Percentiles rank a stretch among this genome's conserved stretches.
These are phyloP conservation scores for Onychomys torridus DNA, from an alignment of 2,797 vertebrate genomes.

Conservation along the genomic window DNA sequence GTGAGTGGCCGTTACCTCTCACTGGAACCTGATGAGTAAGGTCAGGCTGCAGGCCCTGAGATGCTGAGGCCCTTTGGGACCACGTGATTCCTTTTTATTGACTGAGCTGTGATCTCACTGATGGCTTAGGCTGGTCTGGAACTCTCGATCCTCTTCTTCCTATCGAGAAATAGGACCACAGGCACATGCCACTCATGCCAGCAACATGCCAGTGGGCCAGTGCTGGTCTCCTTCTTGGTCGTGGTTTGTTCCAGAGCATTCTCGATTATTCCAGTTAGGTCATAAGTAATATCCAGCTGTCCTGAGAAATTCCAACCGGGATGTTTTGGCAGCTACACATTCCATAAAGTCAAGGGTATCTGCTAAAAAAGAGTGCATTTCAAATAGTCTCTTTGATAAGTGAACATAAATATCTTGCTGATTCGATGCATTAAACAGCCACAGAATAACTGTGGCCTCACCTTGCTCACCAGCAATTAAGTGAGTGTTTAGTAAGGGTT, in stretches of 20 bases:
- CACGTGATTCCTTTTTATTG: background rate
- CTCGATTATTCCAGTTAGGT: background rate
- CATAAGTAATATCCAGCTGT: background rate
- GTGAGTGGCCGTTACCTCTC: background rate
- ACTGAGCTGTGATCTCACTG: background rate
- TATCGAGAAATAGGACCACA: background rate
- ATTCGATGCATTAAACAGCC: background rate
- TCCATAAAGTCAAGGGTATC: background rate
- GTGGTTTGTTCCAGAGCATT: background rate
- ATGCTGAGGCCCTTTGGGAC: background rate
- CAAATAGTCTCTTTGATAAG: background rate
- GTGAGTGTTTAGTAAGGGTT: background rate
- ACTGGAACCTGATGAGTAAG: background rate
- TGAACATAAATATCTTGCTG: background rate
- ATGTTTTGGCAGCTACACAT: background rate
- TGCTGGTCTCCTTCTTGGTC: background rate
- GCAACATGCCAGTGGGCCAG: background rate
- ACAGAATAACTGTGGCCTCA: background rate
- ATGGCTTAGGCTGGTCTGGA: background rate
- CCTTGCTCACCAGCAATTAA: background rate
- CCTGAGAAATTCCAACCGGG: background rate
- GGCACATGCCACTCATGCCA: background rate
- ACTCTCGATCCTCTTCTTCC: background rate
- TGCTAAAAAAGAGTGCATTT: background rate
- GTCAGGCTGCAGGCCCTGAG: background rate